Base-by-base conservation (phyloP, 2,888 invertebrate genomes). In the Scaptodrosophila latifasciaeformis region DNA sequence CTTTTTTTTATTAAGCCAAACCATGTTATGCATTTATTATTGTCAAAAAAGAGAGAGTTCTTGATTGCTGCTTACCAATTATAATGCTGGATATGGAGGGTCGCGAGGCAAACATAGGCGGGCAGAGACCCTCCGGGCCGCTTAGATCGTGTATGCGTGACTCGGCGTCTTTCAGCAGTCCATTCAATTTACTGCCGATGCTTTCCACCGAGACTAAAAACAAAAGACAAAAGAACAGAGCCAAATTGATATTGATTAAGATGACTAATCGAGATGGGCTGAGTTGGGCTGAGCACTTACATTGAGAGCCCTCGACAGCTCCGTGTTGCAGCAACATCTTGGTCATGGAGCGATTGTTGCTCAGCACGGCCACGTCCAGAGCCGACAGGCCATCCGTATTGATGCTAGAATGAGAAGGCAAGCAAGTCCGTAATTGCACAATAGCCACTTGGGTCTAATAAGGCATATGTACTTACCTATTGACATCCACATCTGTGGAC, bases 401-500 rank as follows among this genome's bases (percentile, higher is more conserved):
- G 76, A 95, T 90, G 85, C 97, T 96, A 88, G n/a, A n/a, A n/a
- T n/a, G 19, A 2, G 1, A 17, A 30, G 2, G 12, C 1, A 2
- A 9, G 1, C 10, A 12, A 19, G 13, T n/a, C n/a, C n/a, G n/a
- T n/a, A n/a, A n/a, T n/a, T n/a, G n/a, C n/a, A n/a, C n/a, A n/a
- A n/a, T n/a, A n/a, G n/a, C 37, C 12, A 37, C 9, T 10, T 3
- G 12, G 17, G 13, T 9, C 12, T 37, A 37, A 2, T 7, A n/a
- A n/a, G n/a, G n/a, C 1, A 15, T 10, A 34, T 18, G 18, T 24
- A 54, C 62, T 65, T 88, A 96, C 97, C 96, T 95, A 88, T 97
- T 97, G 55, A 98, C 93, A 86, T 98, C 95, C 49, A 97, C 93
- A 83, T 95, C 95, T 1, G 95, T 95, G 19, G 96, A 95, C 82